phyloP scores from a whole-genome alignment of 2,888 invertebrate genomes.

The Dryocosmus kuriphilus region DNA sequence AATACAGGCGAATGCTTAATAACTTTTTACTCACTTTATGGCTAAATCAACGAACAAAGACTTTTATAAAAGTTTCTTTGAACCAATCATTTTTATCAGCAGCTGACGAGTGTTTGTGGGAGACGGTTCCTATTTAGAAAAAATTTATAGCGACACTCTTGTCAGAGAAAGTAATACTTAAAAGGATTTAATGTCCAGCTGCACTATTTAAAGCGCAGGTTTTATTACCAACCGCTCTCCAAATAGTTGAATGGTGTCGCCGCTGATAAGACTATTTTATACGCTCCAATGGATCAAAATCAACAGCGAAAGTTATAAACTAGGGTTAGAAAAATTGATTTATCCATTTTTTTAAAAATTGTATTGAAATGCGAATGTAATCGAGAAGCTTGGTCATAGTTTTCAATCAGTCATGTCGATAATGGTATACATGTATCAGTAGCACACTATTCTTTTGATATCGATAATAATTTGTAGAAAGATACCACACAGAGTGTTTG shows the following conservation, averaged over 20 bases:
- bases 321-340: not conserved
- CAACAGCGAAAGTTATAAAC: too few relatives aligned
- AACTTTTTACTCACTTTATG: too few relatives aligned
- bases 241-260: conserved; percentile 11
- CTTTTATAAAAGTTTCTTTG: not conserved
- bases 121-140: conserved; percentile 1
- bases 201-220: conserved; percentile 3
- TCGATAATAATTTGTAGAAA: conserved; percentile 20
- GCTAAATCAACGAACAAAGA: not conserved
- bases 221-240: conserved; percentile 10
- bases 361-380: not conserved
- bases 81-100: not conserved
- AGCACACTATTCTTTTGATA: conserved; percentile 8
- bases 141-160: conserved; percentile 3
- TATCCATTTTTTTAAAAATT: not conserved
- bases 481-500: conserved; percentile 24
- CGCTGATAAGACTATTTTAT: conserved; percentile 12
- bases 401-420: conserved; percentile 1
- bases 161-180: conserved; percentile 15
- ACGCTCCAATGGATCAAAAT: conserved; percentile 8
- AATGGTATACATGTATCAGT: conserved; percentile 4
- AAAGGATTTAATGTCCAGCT: not conserved
- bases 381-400: too few relatives aligned
- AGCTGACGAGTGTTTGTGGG: not conserved
- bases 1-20: too few relatives aligned